phyloP scores from a whole-genome alignment of 2,888 invertebrate genomes.

The Syrphus vitripennis region DNA sequence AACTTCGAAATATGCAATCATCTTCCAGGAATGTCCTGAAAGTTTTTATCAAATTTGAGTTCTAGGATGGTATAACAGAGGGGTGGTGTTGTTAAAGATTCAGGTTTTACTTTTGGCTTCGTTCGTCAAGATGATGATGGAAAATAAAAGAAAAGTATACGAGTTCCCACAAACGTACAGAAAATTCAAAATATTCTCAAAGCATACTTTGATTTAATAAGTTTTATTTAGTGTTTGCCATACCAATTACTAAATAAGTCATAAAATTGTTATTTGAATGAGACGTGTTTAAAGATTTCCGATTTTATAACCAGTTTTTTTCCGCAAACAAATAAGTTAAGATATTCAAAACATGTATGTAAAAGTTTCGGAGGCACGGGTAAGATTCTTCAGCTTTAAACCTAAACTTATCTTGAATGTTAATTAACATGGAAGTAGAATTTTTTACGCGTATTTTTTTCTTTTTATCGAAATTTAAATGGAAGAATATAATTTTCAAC shows the following conservation, averaged over 20 bases:
- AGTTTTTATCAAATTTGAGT: no score
- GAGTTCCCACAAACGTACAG: not conserved
- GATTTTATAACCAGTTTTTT: not conserved
- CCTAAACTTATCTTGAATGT: not conserved
- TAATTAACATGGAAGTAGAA: slow-evolving; percentile 3
- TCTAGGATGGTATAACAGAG: no score
- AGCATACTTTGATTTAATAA: not conserved
- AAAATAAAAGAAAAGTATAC: no score
- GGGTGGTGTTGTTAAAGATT: no score
- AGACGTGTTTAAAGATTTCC: not conserved
- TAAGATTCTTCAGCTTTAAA: not conserved
- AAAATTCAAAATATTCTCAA: not conserved
- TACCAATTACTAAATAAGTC: not conserved
- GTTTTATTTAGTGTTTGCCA: not conserved
- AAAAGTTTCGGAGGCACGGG: not conserved
- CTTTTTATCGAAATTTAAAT: not conserved
- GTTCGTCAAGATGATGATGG: no score
- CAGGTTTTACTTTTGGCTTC: no score
- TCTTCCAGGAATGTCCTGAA: no score
- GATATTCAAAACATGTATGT: not conserved
- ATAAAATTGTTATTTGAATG: not conserved
- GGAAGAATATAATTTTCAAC: no score
- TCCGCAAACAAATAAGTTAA: not conserved
- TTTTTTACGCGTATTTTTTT: not conserved
- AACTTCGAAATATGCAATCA: no score